phyloP scores from a whole-genome alignment of 2,113 vertebrate species.

The Nymphicus hollandicus region DNA sequence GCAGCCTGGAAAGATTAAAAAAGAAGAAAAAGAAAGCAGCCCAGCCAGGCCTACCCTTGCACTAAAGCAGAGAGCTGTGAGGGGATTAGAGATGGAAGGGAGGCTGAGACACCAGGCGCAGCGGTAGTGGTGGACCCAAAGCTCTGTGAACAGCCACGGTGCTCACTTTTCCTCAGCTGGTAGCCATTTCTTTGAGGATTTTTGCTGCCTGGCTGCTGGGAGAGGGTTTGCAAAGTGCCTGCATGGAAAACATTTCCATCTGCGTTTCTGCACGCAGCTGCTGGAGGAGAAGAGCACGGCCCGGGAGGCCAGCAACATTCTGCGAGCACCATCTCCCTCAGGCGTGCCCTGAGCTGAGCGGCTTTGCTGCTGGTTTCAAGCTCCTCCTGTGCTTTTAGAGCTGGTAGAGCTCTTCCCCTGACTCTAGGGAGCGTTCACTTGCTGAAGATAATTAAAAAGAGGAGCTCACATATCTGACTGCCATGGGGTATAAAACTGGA shows the following conservation, averaged over 20 bases:
- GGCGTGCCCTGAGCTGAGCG: neutral
- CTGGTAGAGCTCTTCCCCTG: neutral
- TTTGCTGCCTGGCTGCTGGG: neutral
- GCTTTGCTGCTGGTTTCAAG: neutral
- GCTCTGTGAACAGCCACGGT: neutral
- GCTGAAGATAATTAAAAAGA: neutral
- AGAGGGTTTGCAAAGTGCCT: neutral
- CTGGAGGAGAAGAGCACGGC: neutral
- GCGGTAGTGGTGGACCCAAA: neutral
- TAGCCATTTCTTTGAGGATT: neutral
- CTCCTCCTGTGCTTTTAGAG: neutral
- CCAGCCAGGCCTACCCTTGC: neutral
- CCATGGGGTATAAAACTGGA: neutral
- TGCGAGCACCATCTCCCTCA: fast-evolving
- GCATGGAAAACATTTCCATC: neutral
- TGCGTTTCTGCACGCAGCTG: neutral
- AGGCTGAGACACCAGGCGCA: neutral
- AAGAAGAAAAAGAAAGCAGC: neutral
- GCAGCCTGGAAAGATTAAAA: slow-evolving; percentile 17
- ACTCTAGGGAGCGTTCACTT: neutral
- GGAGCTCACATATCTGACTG: neutral
- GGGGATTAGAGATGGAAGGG: neutral
- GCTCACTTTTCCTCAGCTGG: slow-evolving; percentile 1
- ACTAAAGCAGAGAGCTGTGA: neutral
- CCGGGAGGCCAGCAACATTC: fast-evolving